phyloP scores from a whole-genome alignment of 1,140 invertebrate genomes.

The Megalopta genalis region DNA sequence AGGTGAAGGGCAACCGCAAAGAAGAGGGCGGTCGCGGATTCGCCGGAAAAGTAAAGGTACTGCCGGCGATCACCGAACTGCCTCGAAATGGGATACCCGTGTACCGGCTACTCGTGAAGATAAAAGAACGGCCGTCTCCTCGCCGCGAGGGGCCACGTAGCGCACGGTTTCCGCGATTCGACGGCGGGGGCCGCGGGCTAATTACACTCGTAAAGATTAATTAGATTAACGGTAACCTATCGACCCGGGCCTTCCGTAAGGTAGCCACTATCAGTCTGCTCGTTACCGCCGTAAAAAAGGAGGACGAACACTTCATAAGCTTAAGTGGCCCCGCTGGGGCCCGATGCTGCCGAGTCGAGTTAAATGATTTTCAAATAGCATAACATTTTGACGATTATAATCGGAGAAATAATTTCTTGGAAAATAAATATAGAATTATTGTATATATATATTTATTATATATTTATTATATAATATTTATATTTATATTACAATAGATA shows the following conservation, averaged over 20 bases:
- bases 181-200: conserved; percentile 60
- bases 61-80: conserved; percentile 70
- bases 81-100: conserved; percentile 76
- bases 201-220: conserved; percentile 78
- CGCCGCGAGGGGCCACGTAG: conserved; percentile 5
- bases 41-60: conserved; percentile 60
- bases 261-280: conserved; percentile 18
- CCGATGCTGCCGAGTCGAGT: too few species aligned
- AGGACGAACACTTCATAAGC: conserved; percentile 43
- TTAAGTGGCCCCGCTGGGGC: conserved; percentile 18
- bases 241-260: conserved; percentile 35
- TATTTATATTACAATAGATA: too few species aligned
- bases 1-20: neutral
- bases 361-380: too few species aligned
- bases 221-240: conserved; percentile 73
- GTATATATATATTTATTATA: too few species aligned
- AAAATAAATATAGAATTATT: too few species aligned
- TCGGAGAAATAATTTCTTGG: too few species aligned
- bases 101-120: conserved; percentile 76
- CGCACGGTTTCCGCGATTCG: conserved; percentile 48
- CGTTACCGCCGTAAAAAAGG: conserved; percentile 4
- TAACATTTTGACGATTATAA: too few species aligned
- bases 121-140: conserved; percentile 70
- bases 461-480: too few species aligned
- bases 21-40: conserved; percentile 38